These are phyloP conservation scores for Plebejus melissa DNA, from an alignment of 2,888 invertebrate genomes.

Conservation along the genomic window DNA sequence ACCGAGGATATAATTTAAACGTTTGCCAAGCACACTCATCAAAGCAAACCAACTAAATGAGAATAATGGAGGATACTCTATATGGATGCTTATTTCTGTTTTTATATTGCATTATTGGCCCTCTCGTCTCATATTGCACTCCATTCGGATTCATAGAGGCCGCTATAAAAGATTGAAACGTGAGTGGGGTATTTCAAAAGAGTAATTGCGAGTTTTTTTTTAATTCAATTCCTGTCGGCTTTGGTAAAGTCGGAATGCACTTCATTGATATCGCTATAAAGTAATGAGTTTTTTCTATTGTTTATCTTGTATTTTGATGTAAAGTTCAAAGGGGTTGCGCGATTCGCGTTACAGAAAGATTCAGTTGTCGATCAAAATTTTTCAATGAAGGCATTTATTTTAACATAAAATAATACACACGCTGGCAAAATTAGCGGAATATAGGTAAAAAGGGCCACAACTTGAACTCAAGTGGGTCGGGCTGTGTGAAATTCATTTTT, in stretches of 20 bases:
- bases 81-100: slow-evolving; percentile 71
- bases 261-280: slow-evolving; percentile 72
- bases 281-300: slow-evolving; percentile 59
- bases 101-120: slow-evolving; percentile 78
- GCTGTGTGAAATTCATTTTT: too few relatives aligned
- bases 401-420: too few relatives aligned
- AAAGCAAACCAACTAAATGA: slow-evolving; percentile 66
- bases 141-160: slow-evolving; percentile 69
- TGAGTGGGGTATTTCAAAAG: slow-evolving; percentile 75
- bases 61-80: slow-evolving; percentile 71
- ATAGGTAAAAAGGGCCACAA: too few relatives aligned
- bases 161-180: slow-evolving; percentile 77
- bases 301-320: slow-evolving; percentile 35
- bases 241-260: slow-evolving; percentile 71
- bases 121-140: slow-evolving; percentile 77
- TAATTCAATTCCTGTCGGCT: slow-evolving; percentile 74
- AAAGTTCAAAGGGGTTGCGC: slow-evolving; percentile 5
- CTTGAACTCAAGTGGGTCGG: too few relatives aligned
- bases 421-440: too few relatives aligned
- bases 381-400: not conserved
- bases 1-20: slow-evolving; percentile 58
- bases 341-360: not conserved
- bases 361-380: not conserved
- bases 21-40: slow-evolving; percentile 65
- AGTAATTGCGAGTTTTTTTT: slow-evolving; percentile 76